Percentiles rank a stretch among this genome's conserved stretches.
Conservation (phyloP, 2,113 vertebrate genomes). For the Ophiodon elongatus region DNA sequence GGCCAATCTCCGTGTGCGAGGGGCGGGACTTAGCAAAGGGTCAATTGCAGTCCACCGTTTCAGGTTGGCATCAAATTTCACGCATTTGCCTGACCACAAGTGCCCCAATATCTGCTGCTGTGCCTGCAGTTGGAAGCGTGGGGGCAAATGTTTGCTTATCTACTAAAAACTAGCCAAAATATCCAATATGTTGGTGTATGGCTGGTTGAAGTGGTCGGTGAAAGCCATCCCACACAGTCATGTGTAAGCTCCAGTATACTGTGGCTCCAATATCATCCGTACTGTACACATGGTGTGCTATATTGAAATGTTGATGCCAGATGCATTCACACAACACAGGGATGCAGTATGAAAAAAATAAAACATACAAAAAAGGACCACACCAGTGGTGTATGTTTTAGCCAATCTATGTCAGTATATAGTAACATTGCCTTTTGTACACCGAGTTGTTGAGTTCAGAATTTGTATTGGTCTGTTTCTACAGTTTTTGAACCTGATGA, state of each 20-base stretch:
- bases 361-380: neutral
- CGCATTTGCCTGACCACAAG: neutral
- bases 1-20: neutral
- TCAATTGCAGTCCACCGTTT: neutral
- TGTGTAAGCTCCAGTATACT: neutral
- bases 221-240: neutral
- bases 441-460: neutral
- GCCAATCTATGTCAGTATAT: neutral
- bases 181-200: neutral
- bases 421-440: neutral
- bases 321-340: neutral
- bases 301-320: constrained; percentile 19
- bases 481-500: too few relatives aligned
- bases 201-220: neutral
- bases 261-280: neutral
- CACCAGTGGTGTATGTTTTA: neutral
- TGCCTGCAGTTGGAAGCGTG: neutral
- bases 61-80: neutral
- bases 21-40: neutral
- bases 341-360: neutral
- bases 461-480: neutral
- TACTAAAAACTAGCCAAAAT: neutral
- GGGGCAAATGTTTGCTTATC: neutral
- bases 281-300: too few relatives aligned
- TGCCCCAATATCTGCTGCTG: neutral